These are phyloP conservation scores for Psilanteris sp. DNA, from an alignment of 1,140 invertebrate genomes.

Conservation along the genomic window DNA sequence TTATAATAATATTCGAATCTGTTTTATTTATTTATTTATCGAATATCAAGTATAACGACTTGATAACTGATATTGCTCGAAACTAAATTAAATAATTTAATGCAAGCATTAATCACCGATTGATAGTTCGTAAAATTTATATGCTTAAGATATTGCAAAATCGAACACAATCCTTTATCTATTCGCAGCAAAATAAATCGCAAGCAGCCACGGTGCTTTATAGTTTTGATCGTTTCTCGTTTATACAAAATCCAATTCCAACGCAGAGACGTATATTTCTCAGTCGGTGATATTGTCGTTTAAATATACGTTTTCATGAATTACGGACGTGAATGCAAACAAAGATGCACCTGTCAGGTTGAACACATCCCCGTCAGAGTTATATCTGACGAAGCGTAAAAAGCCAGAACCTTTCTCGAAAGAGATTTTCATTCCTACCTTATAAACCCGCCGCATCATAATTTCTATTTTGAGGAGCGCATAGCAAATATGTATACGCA, in stretches of 20 bases:
- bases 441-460: constrained; percentile 44
- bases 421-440: constrained; percentile 54
- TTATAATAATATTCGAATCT: no score
- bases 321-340: constrained; percentile 10
- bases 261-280: constrained; percentile 1
- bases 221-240: no score
- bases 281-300: constrained; percentile 28
- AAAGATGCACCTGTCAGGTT: constrained; percentile 54
- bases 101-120: constrained; percentile 20
- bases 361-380: constrained; percentile 52
- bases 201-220: no score
- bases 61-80: constrained; percentile 8
- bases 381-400: constrained; percentile 61
- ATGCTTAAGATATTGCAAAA: constrained; percentile 17
- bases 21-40: no score
- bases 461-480: constrained; percentile 50
- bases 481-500: constrained; percentile 29
- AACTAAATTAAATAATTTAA: constrained; percentile 31
- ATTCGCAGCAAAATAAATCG: no score
- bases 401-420: constrained; percentile 45
- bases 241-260: constrained; percentile 10
- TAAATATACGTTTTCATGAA: neutral
- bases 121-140: constrained; percentile 11
- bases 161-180: constrained; percentile 5
- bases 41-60: constrained; percentile 13